A percentile compares a stretch with the other conserved stretches of the same genome.
Evolutionary conservation across 2,888 invertebrate genomes (phyloP).

Genomic region (Melinaea marsaeus): DNA sequence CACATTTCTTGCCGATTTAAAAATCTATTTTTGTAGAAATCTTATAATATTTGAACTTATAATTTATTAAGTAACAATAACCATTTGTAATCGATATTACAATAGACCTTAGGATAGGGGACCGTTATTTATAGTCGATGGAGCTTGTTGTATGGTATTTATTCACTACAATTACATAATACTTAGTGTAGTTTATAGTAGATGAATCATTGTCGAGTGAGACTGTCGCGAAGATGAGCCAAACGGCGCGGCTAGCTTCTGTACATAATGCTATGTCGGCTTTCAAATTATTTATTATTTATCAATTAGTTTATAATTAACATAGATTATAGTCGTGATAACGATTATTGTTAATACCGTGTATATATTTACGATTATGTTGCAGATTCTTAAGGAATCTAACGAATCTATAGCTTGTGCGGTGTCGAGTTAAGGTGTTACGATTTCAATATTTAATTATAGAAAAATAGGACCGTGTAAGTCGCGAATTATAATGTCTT

Average conservation of each 20-base stretch:
- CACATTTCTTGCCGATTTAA: constrained; percentile 45
- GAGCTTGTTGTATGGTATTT: constrained; percentile 46
- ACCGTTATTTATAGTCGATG: constrained; percentile 51
- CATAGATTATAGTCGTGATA: constrained; percentile 39
- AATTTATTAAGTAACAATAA: constrained; percentile 35
- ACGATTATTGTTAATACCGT: constrained; percentile 47
- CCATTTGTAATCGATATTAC: constrained; percentile 42
- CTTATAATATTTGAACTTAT: constrained; percentile 41
- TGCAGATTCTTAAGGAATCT: constrained; percentile 8
- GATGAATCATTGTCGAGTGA: constrained; percentile 38
- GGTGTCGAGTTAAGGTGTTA: constrained; percentile 38
- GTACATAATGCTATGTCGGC: constrained; percentile 70
- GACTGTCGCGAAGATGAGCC: constrained; percentile 40
- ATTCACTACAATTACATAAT: constrained; percentile 24
- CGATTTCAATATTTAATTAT: constrained; percentile 29
- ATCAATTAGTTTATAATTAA: constrained; percentile 57
- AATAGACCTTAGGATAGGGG: constrained; percentile 45
- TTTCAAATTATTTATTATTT: constrained; percentile 73
- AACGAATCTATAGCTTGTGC: constrained; percentile 18
- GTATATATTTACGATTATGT: constrained; percentile 27
- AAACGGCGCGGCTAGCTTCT: constrained; percentile 66
- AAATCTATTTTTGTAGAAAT: constrained; percentile 40
- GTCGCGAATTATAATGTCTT: constrained; percentile 41
- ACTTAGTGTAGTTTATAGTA: constrained; percentile 9
- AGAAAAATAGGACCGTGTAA: constrained; percentile 43